Conservation (phyloP, 2,113 vertebrate genomes). For the Columba janthina region DNA sequence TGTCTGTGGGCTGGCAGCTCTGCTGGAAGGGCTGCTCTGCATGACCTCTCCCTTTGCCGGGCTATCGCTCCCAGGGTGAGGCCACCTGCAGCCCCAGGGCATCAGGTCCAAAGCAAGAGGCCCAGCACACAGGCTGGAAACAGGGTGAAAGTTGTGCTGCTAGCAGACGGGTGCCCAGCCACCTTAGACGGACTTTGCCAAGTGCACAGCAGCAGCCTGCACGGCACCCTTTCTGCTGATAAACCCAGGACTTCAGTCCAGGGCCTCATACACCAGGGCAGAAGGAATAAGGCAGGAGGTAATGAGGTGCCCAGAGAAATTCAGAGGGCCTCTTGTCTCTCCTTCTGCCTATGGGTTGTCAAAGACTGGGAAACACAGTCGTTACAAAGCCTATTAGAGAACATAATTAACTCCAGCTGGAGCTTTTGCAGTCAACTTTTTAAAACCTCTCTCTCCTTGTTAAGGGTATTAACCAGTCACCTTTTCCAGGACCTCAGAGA, state of each 20-base stretch:
- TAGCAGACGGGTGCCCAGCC: background rate
- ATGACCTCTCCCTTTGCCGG: background rate
- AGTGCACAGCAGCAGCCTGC: background rate
- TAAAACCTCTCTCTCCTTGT: background rate
- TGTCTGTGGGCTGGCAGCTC: background rate
- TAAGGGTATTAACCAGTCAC: background rate
- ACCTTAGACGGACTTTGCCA: background rate
- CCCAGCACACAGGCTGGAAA: background rate
- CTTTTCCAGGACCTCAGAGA: background rate
- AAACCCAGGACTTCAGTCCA: constrained; percentile 36
- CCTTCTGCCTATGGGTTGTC: background rate
- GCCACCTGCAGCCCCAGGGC: background rate
- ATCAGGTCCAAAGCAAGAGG: background rate
- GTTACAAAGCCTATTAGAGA: background rate
- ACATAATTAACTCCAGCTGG: constrained; percentile 3
- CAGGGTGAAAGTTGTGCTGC: background rate
- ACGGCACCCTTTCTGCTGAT: background rate
- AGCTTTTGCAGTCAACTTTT: background rate
- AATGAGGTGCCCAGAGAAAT: background rate
- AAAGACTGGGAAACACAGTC: background rate
- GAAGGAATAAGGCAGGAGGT: background rate
- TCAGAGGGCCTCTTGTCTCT: background rate
- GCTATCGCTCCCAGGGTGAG: background rate
- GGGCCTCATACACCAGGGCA: background rate
- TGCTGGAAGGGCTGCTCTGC: background rate